These are phyloP conservation scores for Atta colombica DNA, from an alignment of 1,140 invertebrate species.

Conservation along the genomic window DNA sequence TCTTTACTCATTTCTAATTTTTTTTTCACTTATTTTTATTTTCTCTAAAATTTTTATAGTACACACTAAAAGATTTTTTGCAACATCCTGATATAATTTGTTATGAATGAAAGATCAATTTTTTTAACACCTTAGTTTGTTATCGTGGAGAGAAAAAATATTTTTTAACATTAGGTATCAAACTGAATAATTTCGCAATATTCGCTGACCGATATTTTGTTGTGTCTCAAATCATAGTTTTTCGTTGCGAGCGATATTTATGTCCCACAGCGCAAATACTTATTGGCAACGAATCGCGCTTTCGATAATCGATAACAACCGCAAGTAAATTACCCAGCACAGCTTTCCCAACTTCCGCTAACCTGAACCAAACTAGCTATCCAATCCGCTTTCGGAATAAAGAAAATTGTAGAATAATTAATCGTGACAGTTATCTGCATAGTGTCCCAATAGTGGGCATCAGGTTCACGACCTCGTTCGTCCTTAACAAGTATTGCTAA, in stretches of 20 bases:
- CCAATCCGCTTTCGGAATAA: constrained; percentile 50
- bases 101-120: background rate
- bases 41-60: too few relatives aligned
- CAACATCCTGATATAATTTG: background rate
- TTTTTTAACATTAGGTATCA: background rate
- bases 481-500: constrained; percentile 32
- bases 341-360: constrained; percentile 54
- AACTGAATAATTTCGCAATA: background rate
- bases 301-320: constrained; percentile 61
- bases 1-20: too few relatives aligned
- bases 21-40: too few relatives aligned
- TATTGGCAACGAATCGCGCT: constrained; percentile 44
- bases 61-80: too few relatives aligned
- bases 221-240: background rate
- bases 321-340: constrained; percentile 55
- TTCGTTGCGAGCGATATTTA: constrained; percentile 39
- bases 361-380: constrained; percentile 51
- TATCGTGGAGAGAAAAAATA: background rate
- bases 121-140: background rate
- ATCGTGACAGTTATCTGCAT: constrained; percentile 46
- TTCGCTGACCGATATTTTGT: constrained; percentile 14
- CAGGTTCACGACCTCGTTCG: constrained; percentile 19
- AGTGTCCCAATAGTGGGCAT: background rate
- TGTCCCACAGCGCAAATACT: constrained; percentile 38
- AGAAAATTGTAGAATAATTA: constrained; percentile 60